Evolutionary conservation across 2,797 vertebrate species (phyloP).

Genomic region (Urosaurus nigricauda): DNA sequence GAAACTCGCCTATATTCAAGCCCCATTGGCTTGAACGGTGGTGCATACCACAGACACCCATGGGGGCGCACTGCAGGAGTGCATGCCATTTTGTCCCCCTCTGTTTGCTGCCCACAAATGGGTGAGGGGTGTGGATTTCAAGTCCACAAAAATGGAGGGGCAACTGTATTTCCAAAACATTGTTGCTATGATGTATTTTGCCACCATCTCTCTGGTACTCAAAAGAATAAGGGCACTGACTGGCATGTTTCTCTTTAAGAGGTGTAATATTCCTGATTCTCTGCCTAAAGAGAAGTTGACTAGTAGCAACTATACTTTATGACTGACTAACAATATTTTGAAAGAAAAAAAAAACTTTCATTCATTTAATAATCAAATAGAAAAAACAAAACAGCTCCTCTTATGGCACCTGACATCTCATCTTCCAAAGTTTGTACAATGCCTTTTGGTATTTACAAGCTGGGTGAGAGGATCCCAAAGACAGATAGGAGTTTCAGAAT

Average conservation of each 20-base stretch:
- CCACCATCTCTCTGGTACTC: constrained; percentile 30
- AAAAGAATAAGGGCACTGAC: constrained; percentile 24
- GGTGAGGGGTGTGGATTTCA: too few relatives aligned
- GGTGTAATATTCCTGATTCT: neutral
- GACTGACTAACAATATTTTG: neutral
- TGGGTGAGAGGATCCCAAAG: neutral
- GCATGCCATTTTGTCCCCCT: too few relatives aligned
- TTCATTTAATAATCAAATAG: neutral
- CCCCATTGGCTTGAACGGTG: too few relatives aligned
- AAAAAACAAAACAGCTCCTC: constrained; percentile 46
- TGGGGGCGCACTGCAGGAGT: too few relatives aligned
- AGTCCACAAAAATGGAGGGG: too few relatives aligned
- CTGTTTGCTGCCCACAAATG: too few relatives aligned
- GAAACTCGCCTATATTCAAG: too few relatives aligned
- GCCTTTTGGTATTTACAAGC: neutral
- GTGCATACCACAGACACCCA: too few relatives aligned
- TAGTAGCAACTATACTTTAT: neutral
- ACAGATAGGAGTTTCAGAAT: neutral
- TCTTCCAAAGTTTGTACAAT: constrained; percentile 12
- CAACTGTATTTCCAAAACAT: constrained; percentile 17
- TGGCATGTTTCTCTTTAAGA: neutral
- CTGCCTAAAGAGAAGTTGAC: neutral
- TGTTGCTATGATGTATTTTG: constrained; percentile 31
- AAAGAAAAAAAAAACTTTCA: neutral
- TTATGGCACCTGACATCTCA: constrained; percentile 37